Conservation (phyloP, 2,113 vertebrate genomes). For the Myxocyprinus asiaticus region DNA sequence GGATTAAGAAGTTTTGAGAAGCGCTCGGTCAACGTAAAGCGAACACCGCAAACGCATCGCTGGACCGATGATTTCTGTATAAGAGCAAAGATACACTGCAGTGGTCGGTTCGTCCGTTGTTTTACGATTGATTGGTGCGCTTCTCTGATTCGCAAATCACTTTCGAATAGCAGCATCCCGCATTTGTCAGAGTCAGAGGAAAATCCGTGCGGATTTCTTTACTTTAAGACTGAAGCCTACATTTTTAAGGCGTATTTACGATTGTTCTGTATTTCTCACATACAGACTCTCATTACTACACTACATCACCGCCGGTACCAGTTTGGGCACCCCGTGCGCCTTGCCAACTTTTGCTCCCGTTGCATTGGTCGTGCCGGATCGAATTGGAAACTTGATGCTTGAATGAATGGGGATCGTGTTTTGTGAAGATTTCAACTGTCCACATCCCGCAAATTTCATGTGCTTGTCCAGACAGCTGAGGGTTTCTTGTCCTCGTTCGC, state of each 20-base stretch:
- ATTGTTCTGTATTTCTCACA: neutral
- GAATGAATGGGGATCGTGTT: slow-evolving; percentile 77
- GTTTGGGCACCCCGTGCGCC: no score
- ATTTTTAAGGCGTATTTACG: neutral
- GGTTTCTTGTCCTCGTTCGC: slow-evolving; percentile 72
- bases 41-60: slow-evolving; percentile 48
- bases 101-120: no score
- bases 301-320: slow-evolving; percentile 43
- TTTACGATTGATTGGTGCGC: no score
- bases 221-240: slow-evolving; percentile 5
- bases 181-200: slow-evolving; percentile 59
- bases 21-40: slow-evolving; percentile 54
- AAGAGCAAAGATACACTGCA: slow-evolving; percentile 54
- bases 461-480: slow-evolving; percentile 79
- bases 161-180: slow-evolving; percentile 61
- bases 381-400: slow-evolving; percentile 63
- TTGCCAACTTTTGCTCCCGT: slow-evolving; percentile 66
- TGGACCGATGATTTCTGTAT: slow-evolving; percentile 51
- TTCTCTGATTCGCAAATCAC: slow-evolving; percentile 65
- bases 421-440: slow-evolving; percentile 73
- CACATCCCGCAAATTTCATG: slow-evolving; percentile 80
- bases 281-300: slow-evolving; percentile 15
- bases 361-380: slow-evolving; percentile 48
- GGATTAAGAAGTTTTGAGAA: slow-evolving; percentile 64
- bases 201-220: slow-evolving; percentile 25